Conservation (phyloP, 2,113 vertebrate species). For the Acinonyx jubatus region DNA sequence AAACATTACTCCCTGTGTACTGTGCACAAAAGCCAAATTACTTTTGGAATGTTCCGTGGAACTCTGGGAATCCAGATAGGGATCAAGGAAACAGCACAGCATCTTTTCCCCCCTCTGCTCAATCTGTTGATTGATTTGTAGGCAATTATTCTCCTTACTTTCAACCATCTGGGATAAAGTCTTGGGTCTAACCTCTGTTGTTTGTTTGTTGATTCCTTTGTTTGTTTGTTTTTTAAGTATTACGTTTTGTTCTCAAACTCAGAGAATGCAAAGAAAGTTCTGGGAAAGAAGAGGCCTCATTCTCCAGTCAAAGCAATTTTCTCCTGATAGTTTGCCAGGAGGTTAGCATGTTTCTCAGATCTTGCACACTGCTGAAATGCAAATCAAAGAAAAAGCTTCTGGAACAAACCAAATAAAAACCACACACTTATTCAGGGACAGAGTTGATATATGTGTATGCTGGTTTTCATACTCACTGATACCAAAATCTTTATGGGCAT, state of each 20-base stretch:
- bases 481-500: not conserved
- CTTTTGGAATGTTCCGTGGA: constrained; percentile 58
- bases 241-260: constrained; percentile 13
- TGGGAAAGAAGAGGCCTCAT: not conserved
- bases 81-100: constrained; percentile 15
- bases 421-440: not conserved
- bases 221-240: not conserved
- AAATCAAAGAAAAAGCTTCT: constrained; percentile 9
- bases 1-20: constrained; percentile 23
- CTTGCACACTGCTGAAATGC: not conserved
- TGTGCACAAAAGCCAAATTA: constrained; percentile 52
- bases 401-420: constrained; percentile 9
- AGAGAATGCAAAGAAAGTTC: not conserved
- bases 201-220: not conserved
- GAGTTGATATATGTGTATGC: not conserved
- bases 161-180: not conserved
- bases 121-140: constrained; percentile 31
- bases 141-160: not conserved
- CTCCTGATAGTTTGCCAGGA: not conserved
- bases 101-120: not conserved
- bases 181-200: not conserved
- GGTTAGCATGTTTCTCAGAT: constrained; percentile 20
- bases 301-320: not conserved
- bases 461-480: not conserved
- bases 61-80: constrained; percentile 51